Evolutionary conservation across 2,888 invertebrate species (phyloP), one percentile per base, ranked within the genome.

Genomic region (Drosophila diplacantha): DNA sequence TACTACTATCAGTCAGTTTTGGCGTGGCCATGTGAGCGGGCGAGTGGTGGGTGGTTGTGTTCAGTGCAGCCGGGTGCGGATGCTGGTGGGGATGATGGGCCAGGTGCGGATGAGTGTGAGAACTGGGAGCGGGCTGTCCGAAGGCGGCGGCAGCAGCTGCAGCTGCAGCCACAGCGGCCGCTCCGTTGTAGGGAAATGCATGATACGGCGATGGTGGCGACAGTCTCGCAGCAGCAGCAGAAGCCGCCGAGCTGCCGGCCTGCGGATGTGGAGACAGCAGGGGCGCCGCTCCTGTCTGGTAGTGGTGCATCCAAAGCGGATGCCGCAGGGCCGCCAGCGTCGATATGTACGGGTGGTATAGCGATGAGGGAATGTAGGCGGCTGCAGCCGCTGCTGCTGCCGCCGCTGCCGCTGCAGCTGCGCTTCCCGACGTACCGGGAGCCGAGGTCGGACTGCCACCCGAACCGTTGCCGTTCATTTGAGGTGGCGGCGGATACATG

Each of bases 291-390:
- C 85, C 82, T 51, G 76, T 77, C 64, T 89, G 89, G 69, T 89
- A 89, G 80, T 90, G 90, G 73, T 90, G 90, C 88, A 90, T 88
- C 90, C 90, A 90, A 56, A 87, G 46, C 16, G 90, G 89, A 73
- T 85, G 86, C 58, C 90, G 86, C 71, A 90, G 86, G 5, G 90
- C 89, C 55, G 89, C 89, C 60, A 88, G 74, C 41, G 88, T 86
- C 47, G 85, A 80, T 67, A 88, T 85, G 73, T 87, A 88, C 18
- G 87, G 87, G 81, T 87, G 85, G 66, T 87, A 87, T 41, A 87
- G 84, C 53, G 88, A 77, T 12, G 85, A 76, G 81, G 88, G 88
- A 86, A 88, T 87, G 86, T 88, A 88, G 54, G 86, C 85, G 35
- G 87, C 84, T 53, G 87, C 85, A 51, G 84, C 78, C 47, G 86